Base-by-base conservation (phyloP, 1,140 invertebrate species). In the Drosophila nikananu region DNA sequence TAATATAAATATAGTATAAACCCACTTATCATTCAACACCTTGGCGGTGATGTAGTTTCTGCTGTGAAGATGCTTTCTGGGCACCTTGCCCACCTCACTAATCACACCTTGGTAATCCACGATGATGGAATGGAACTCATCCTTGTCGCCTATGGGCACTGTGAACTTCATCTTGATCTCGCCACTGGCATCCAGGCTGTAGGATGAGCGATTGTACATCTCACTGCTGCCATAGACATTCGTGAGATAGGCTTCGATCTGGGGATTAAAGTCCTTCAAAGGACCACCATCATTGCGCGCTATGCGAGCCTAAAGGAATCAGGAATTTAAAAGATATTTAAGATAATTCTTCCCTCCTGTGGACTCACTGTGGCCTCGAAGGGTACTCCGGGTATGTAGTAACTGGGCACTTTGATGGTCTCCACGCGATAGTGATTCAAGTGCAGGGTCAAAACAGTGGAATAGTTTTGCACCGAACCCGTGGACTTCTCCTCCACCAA, bases 341-440 rank as follows among this genome's bases (percentile, higher is more conserved):
- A 2, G 17, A 12, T 46, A 5, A 5, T 5, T 8, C 27, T 23
- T 7, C 5, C 7, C 5, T 19, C 23, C 0, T n/a, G n/a, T n/a
- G n/a, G 61, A 94, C 95, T 95, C 93, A 97, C 96, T 80, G 95
- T 96, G 42, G 96, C 96, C 27, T 95, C 96, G 80, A 97, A 98
- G 71, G 95, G 96, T 23, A 98, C 94, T 6, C 97, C 97, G 5
- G 97, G 97, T 93, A 98, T 98, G 92, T 97, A 98, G 73, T 96
- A 96, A 76, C 97, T 96, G 1, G 97, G 95, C 9, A 96, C 95
- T 91, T 96, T 96, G 61, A 97, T 94, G 3, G 98, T 92, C 77
- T 97, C 96, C 93, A 98, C 95, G 67, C 96, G 96, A 76, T 97
- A 97, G 64, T 96, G 95, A 93, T 97, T 95, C 77, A 96, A 96